phyloP scores from a whole-genome alignment of 92 coral and sea anemone species.

The Hydrozoanthus gracilis region DNA sequence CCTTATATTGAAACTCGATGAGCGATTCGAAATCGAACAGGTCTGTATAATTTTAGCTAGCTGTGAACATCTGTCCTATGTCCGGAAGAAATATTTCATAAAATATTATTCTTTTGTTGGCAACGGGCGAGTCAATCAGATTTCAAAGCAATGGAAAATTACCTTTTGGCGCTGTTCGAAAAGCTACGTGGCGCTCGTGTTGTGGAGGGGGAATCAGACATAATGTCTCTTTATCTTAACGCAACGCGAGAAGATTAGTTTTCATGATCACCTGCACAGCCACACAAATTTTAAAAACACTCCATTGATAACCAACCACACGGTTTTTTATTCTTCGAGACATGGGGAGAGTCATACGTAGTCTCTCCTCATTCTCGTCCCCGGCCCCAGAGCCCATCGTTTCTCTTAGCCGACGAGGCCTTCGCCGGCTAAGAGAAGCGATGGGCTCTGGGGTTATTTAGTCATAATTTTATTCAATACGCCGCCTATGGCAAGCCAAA shows the following conservation, averaged over 20 bases:
- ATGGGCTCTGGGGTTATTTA: no score
- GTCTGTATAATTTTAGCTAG: background rate
- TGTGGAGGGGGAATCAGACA: conserved; percentile 1
- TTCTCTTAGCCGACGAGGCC: no score
- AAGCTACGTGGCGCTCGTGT: conserved; percentile 32
- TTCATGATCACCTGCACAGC: background rate
- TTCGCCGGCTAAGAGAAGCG: no score
- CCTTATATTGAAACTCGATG: background rate
- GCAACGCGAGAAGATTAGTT: conserved; percentile 18
- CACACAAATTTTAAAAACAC: background rate
- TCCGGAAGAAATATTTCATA: background rate
- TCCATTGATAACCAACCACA: background rate
- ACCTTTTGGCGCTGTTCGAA: background rate
- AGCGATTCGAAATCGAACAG: background rate
- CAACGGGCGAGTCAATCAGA: conserved; percentile 26
- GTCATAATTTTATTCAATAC: no score
- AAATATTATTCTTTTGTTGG: conserved; percentile 12
- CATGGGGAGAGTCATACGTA: conserved; percentile 37
- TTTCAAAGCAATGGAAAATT: background rate
- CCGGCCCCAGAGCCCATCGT: no score
- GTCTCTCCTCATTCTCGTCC: background rate
- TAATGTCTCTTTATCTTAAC: conserved; percentile 22
- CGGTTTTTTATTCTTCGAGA: background rate
- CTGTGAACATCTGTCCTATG: conserved; percentile 30
- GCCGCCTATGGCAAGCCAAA: no score